These are phyloP conservation scores for Rhinopithecus roxellana DNA, from an alignment of 2,113 vertebrate species.

Conservation along the genomic window DNA sequence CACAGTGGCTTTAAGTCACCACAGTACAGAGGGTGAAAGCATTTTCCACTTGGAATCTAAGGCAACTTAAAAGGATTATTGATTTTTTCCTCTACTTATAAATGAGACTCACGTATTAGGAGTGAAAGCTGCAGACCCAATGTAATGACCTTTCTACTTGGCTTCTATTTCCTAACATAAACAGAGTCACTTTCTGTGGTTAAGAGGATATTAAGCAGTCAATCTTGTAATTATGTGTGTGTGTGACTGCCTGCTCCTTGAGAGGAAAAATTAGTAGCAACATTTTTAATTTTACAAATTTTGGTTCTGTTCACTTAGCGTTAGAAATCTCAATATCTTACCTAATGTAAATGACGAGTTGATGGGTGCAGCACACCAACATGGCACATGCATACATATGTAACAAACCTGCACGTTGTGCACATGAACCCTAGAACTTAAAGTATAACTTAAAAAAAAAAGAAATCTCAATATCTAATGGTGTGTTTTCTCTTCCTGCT, in stretches of 20 bases:
- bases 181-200: constrained; percentile 80
- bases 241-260: not conserved
- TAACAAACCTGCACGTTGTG: too few species aligned
- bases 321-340: not conserved
- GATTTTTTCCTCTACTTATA: constrained; percentile 83
- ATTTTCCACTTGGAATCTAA: constrained; percentile 77
- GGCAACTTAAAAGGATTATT: constrained; percentile 82
- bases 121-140: constrained; percentile 78
- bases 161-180: constrained; percentile 79
- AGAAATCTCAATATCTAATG: not conserved
- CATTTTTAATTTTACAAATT: constrained; percentile 19
- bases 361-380: too few species aligned
- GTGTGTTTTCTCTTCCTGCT: not conserved
- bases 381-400: too few species aligned
- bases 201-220: constrained; percentile 79
- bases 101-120: constrained; percentile 82
- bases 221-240: constrained; percentile 68
- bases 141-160: constrained; percentile 81
- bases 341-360: too few species aligned
- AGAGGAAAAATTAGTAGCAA: constrained; percentile 33
- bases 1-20: constrained; percentile 69
- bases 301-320: not conserved
- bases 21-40: constrained; percentile 63
- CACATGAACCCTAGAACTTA: too few species aligned
- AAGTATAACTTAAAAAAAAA: too few species aligned